A percentile compares a stretch with the other conserved stretches of the same genome.
Evolutionary conservation across 2,113 vertebrate species (phyloP).

Genomic region (Tretioscincus oriximinensis): DNA sequence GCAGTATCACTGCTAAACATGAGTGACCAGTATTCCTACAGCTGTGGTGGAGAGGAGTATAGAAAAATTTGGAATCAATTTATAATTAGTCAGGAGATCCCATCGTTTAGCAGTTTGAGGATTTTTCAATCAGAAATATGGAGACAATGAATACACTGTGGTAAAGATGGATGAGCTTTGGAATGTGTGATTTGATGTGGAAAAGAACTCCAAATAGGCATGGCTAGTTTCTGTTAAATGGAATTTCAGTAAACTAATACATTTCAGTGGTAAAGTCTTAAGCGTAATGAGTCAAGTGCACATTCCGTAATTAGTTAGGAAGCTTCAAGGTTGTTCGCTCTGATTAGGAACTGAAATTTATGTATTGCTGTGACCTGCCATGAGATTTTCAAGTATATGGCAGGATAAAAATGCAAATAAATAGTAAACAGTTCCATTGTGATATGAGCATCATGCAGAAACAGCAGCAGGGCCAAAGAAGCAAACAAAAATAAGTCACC

Average conservation of each 20-base stretch:
- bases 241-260: not conserved
- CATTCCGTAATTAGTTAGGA: not conserved
- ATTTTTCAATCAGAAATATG: not conserved
- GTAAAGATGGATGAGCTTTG: not conserved
- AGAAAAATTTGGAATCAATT: not conserved
- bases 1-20: not conserved
- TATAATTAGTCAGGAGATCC: not conserved
- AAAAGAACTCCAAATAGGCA: not conserved
- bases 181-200: not conserved
- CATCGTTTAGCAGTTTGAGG: too few relatives aligned
- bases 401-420: too few relatives aligned
- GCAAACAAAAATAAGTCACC: too few relatives aligned
- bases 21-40: not conserved
- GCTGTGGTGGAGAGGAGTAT: not conserved
- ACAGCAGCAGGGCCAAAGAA: too few relatives aligned
- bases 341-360: not conserved
- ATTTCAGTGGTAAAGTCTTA: not conserved
- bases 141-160: not conserved
- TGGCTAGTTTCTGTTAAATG: not conserved
- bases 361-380: too few relatives aligned
- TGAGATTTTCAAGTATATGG: too few relatives aligned
- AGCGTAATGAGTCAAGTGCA: not conserved
- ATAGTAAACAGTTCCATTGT: not conserved
- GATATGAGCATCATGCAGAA: not conserved
- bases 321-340: not conserved